phyloP scores from a whole-genome alignment of 2,113 vertebrate genomes.

The Thomomys bottae region DNA sequence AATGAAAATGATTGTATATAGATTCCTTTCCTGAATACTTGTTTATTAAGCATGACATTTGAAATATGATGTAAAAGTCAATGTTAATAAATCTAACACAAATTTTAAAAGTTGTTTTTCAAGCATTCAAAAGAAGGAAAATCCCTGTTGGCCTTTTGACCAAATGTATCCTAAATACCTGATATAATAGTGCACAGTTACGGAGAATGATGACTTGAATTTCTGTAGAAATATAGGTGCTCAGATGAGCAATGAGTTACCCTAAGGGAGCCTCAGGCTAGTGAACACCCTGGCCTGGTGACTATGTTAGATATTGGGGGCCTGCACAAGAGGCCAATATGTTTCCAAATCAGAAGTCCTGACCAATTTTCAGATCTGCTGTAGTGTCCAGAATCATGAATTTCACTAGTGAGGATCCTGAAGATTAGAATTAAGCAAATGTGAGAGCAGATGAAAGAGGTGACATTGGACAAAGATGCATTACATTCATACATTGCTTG shows the following conservation, averaged over 20 bases:
- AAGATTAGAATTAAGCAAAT: not conserved
- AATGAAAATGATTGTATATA: too few relatives aligned
- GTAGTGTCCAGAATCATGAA: not conserved
- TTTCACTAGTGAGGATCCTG: too few relatives aligned
- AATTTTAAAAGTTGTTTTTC: not conserved
- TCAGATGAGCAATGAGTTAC: too few relatives aligned
- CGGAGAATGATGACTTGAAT: not conserved
- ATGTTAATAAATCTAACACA: not conserved
- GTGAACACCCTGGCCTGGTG: not conserved
- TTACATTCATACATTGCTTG: too few relatives aligned
- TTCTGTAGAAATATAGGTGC: too few relatives aligned
- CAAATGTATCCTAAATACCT: not conserved
- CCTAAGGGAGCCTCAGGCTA: not conserved
- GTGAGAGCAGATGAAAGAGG: not conserved
- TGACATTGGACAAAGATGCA: too few relatives aligned
- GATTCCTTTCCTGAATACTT: too few relatives aligned
- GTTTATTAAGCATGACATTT: too few relatives aligned
- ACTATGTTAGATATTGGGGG: fast-evolving
- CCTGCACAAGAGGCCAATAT: not conserved
- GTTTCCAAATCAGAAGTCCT: not conserved
- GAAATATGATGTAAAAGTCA: too few relatives aligned
- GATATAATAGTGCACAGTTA: not conserved
- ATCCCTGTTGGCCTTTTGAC: not conserved
- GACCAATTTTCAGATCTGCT: not conserved
- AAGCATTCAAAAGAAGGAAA: not conserved